These are phyloP conservation scores for Hippolais icterina DNA, from an alignment of 2,113 vertebrate species.

Conservation along the genomic window DNA sequence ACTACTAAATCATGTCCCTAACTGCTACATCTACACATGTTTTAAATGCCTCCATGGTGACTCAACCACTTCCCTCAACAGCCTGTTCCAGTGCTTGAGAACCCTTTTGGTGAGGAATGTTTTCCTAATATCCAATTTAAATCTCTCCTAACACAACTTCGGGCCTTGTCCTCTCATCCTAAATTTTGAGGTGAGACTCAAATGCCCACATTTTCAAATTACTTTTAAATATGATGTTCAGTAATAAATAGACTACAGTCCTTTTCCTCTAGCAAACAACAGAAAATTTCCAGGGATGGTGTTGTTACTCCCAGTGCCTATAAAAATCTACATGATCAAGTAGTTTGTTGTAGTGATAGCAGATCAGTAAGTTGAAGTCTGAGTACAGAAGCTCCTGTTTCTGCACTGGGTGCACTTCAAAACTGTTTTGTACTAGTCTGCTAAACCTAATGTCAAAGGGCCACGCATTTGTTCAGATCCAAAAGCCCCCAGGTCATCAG, in stretches of 20 bases:
- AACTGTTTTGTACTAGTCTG: background rate
- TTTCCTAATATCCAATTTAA: background rate
- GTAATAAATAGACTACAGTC: background rate
- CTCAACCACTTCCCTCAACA: background rate
- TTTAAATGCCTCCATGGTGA: background rate
- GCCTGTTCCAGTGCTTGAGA: background rate
- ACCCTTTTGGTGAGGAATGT: background rate
- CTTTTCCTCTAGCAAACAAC: background rate
- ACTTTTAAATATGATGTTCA: background rate
- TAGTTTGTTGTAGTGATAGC: background rate
- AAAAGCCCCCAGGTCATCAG: background rate
- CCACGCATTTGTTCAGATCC: background rate
- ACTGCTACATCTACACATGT: background rate
- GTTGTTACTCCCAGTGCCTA: background rate
- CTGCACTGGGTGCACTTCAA: background rate
- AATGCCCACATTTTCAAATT: background rate
- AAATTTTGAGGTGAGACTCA: background rate
- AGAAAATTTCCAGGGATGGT: background rate
- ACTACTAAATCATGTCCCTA: background rate
- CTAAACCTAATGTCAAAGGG: background rate
- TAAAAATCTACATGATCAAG: background rate
- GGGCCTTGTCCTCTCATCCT: background rate
- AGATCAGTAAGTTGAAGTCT: background rate
- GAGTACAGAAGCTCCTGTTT: background rate
- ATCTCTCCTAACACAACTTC: background rate